phyloP scores from a whole-genome alignment of 2,888 invertebrate species.

The Lasioglossum calceatum region DNA sequence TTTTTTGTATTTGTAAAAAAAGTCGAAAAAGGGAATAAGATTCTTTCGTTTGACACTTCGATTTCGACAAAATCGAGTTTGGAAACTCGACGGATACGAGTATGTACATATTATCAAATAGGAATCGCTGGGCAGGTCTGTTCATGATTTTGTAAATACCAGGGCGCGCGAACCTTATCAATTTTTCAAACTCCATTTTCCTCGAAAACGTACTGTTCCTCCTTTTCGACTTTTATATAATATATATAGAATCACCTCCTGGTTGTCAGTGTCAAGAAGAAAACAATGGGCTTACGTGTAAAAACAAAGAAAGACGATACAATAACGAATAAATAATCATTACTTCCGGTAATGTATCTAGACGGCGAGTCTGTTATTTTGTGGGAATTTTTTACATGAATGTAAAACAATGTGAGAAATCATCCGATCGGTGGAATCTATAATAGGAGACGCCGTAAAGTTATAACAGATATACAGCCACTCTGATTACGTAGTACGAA shows the following conservation, averaged over 20 bases:
- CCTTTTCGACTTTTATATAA: not conserved
- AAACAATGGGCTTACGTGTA: not conserved
- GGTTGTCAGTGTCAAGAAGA: not conserved
- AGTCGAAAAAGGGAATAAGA: not conserved
- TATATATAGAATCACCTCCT: not conserved
- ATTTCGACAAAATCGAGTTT: not conserved
- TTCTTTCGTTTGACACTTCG: not conserved
- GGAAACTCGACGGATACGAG: not conserved
- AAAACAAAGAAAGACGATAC: not conserved
- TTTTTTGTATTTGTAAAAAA: not conserved
- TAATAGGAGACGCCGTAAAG: no score
- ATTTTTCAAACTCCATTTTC: not conserved
- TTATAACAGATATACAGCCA: no score
- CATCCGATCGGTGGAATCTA: not conserved
- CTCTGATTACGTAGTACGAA: no score
- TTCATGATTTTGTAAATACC: not conserved
- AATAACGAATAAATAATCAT: not conserved
- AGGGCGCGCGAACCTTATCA: not conserved
- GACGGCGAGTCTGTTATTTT: not conserved
- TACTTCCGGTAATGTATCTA: not conserved
- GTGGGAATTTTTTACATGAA: no score
- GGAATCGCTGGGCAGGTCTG: not conserved
- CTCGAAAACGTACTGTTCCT: not conserved
- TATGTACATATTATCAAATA: not conserved
- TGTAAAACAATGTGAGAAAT: no score